Evolutionary conservation across 1,140 invertebrate genomes (phyloP).

Genomic region (Cyclargus thomasi): DNA sequence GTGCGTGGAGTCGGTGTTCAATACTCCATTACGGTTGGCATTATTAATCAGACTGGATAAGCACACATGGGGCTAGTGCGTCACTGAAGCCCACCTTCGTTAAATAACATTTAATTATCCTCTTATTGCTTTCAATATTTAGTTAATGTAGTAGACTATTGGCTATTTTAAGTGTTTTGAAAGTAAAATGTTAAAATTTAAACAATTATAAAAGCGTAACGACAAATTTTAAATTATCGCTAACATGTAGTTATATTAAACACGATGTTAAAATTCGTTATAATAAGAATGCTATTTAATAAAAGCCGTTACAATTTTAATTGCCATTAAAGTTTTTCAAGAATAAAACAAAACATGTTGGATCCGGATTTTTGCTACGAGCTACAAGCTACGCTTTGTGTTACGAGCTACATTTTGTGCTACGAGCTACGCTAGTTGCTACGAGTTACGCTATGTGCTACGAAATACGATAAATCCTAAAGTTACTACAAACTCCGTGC

Average conservation of each 20-base stretch:
- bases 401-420: no score
- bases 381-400: not conserved
- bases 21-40: constrained; percentile 29
- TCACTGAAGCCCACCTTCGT: not conserved
- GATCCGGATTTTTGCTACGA: not conserved
- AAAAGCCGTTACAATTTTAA: no score
- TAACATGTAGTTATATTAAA: no score
- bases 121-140: not conserved
- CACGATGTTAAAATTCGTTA: no score
- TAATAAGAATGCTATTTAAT: no score
- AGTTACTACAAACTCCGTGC: not conserved
- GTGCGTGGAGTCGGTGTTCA: not conserved
- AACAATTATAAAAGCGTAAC: no score
- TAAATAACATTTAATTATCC: not conserved
- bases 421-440: not conserved
- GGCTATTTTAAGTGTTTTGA: not conserved
- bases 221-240: no score
- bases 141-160: not conserved
- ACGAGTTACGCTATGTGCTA: not conserved
- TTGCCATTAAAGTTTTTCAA: no score
- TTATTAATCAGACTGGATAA: constrained; percentile 30
- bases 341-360: no score
- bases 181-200: no score
- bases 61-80: constrained; percentile 10
- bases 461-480: no score